Percentiles rank a stretch among this genome's conserved stretches.
These are phyloP conservation scores for Neoseiulus cucumeris DNA, from an alignment of 1,140 invertebrate species.

Conservation along the genomic window DNA sequence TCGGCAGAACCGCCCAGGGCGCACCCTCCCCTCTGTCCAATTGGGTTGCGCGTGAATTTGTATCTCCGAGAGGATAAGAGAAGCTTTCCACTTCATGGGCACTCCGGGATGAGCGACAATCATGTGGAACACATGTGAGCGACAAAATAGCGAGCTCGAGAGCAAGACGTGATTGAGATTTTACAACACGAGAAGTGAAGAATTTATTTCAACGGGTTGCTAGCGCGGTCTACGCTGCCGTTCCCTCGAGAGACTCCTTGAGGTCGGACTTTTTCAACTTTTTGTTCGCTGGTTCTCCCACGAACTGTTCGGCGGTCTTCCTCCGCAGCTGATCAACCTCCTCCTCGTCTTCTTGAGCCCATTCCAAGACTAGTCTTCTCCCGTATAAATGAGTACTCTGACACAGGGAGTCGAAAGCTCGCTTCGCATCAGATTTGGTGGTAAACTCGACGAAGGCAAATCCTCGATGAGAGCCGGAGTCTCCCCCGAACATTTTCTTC, in stretches of 20 bases:
- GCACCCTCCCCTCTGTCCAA: too few species aligned
- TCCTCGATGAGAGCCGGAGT: conserved; percentile 63
- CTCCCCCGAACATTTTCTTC: conserved; percentile 49
- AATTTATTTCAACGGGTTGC: too few species aligned
- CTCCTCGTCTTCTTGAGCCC: conserved; percentile 59
- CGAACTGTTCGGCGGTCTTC: conserved; percentile 22
- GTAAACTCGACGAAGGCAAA: conserved; percentile 91
- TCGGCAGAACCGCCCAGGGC: too few species aligned
- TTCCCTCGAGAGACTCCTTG: conserved; percentile 20
- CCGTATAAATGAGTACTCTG: conserved; percentile 96
- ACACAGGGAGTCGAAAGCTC: conserved; percentile 71
- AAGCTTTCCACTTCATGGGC: too few species aligned
- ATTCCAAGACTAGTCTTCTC: conserved; percentile 78
- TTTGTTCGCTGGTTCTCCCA: background rate
- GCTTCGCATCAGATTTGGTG: conserved; percentile 73
- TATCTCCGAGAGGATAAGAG: too few species aligned
- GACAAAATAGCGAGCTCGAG: too few species aligned
- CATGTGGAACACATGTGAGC: too few species aligned
- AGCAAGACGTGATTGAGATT: too few species aligned
- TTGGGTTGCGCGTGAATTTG: too few species aligned
- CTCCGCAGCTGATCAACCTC: conserved; percentile 56
- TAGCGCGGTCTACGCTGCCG: conserved; percentile 16
- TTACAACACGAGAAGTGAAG: too few species aligned
- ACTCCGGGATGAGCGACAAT: too few species aligned
- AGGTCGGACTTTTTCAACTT: conserved; percentile 14